These are phyloP conservation scores for Hyaena hyaena DNA, from an alignment of 2,113 vertebrate species.

Conservation along the genomic window DNA sequence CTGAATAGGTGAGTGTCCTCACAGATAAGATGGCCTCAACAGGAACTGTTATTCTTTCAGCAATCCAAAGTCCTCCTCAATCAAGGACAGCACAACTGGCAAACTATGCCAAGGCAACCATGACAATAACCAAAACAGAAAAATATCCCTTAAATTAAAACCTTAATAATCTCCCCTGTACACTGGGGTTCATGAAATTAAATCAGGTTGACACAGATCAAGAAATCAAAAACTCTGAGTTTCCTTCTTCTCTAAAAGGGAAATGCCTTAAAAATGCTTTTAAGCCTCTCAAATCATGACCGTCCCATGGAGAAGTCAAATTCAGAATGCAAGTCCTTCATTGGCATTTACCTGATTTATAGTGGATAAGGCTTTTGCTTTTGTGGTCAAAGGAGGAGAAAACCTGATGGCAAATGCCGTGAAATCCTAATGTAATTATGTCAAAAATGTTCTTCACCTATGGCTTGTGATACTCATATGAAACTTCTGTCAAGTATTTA, in stretches of 20 bases:
- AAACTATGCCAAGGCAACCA: neutral
- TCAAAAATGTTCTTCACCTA: slow-evolving; percentile 38
- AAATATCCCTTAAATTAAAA: neutral
- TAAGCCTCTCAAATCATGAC: slow-evolving; percentile 58
- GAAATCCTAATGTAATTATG: slow-evolving; percentile 18
- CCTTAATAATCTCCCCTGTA: neutral
- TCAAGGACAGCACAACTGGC: neutral
- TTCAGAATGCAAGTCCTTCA: neutral
- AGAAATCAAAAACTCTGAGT: neutral
- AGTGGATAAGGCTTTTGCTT: neutral
- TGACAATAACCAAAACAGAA: neutral
- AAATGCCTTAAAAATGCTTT: slow-evolving; percentile 71
- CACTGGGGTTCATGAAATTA: neutral
- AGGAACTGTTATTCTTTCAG: neutral
- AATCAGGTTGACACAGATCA: neutral
- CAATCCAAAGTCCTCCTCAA: neutral
- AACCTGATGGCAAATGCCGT: neutral
- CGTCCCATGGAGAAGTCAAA: neutral
- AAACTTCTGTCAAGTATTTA: neutral
- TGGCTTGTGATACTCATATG: neutral
- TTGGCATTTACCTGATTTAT: neutral
- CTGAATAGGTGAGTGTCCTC: neutral
- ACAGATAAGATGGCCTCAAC: neutral
- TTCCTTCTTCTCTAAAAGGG: slow-evolving; percentile 76
- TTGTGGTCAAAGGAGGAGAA: neutral